These are phyloP conservation scores for Neostethus bicornis DNA, from an alignment of 2,797 vertebrate genomes.

Conservation along the genomic window DNA sequence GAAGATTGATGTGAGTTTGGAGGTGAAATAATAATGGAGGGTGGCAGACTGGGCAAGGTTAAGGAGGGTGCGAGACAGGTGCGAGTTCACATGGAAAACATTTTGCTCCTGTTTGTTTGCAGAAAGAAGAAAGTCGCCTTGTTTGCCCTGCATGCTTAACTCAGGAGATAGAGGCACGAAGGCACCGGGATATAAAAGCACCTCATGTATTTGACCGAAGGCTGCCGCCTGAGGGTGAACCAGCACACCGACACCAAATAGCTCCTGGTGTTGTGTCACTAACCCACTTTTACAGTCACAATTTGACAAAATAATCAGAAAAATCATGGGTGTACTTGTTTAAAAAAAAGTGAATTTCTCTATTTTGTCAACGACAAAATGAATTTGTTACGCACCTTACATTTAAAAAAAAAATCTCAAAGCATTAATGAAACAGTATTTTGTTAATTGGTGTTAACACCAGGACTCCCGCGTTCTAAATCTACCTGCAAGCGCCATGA, in stretches of 20 bases:
- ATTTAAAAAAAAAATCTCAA: too few species aligned
- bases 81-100: constrained; percentile 20
- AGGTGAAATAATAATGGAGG: constrained; percentile 19
- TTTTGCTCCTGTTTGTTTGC: constrained; percentile 27
- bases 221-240: background rate
- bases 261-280: background rate
- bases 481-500: too few species aligned
- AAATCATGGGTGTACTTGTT: background rate
- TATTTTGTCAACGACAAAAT: background rate
- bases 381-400: too few species aligned
- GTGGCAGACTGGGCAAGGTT: constrained; percentile 32
- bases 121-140: constrained; percentile 9
- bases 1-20: constrained; percentile 25
- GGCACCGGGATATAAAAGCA: background rate
- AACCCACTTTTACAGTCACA: background rate
- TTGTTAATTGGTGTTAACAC: too few species aligned
- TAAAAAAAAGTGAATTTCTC: background rate
- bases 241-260: background rate
- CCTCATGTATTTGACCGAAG: background rate
- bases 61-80: constrained; percentile 34
- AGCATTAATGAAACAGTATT: too few species aligned
- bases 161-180: background rate
- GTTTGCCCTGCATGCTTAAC: background rate
- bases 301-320: background rate
- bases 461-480: too few species aligned